Percentiles rank a stretch among this genome's conserved stretches.
phyloP scores from a whole-genome alignment of 2,113 vertebrate genomes.

The Cheirogaleus medius region DNA sequence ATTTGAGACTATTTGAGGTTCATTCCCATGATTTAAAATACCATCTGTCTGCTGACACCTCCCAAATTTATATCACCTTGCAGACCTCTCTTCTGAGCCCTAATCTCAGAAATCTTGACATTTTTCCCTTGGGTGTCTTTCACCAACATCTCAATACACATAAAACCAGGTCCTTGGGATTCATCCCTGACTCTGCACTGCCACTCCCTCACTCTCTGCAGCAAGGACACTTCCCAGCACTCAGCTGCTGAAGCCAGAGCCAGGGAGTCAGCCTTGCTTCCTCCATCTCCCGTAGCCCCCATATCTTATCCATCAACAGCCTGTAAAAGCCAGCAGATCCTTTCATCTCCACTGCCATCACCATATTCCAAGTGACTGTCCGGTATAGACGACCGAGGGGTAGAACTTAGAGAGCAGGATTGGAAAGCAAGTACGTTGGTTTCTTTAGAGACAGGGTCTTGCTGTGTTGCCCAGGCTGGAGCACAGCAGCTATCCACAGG shows the following conservation, averaged over 20 bases:
- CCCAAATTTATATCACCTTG: background rate
- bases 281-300: background rate
- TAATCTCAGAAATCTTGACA: slow-evolving; percentile 32
- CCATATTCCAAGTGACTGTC: background rate
- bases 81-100: background rate
- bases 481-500: too few relatives aligned
- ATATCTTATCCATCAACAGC: background rate
- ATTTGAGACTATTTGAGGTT: background rate
- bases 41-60: slow-evolving; percentile 11
- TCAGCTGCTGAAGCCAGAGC: background rate
- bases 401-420: background rate
- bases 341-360: background rate
- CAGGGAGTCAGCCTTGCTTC: background rate
- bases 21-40: background rate
- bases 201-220: background rate
- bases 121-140: background rate
- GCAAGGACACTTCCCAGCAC: too few relatives aligned
- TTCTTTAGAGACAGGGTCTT: too few relatives aligned
- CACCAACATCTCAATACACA: background rate
- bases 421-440: background rate
- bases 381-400: background rate
- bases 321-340: background rate
- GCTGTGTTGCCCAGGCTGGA: too few relatives aligned
- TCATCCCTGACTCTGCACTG: background rate
- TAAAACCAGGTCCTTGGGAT: background rate